Evolutionary conservation across 2,797 vertebrate genomes (phyloP).

Genomic region (Myiotriccus ornatus): DNA sequence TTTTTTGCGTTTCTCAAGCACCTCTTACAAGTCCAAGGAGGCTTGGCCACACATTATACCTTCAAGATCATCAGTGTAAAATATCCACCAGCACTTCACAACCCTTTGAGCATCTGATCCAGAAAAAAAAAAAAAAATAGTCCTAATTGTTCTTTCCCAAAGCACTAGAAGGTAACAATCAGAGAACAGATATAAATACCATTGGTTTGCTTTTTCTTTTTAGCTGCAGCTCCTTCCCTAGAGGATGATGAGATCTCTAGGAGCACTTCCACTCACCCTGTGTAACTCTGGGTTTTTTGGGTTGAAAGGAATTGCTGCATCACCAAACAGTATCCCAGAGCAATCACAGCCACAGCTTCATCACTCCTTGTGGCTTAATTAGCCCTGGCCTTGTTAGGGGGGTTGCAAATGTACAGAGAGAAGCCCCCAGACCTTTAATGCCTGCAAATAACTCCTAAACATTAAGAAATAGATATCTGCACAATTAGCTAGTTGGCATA

Average conservation of each 20-base stretch:
- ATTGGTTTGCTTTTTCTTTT: neutral
- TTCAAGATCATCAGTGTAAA: no score
- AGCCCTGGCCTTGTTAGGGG: neutral
- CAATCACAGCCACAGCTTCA: neutral
- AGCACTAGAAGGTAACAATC: neutral
- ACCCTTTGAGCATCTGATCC: neutral
- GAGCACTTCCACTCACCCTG: neutral
- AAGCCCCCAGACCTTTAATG: neutral
- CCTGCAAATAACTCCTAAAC: neutral
- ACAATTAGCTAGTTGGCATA: neutral
- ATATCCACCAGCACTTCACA: neutral
- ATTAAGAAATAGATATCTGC: neutral
- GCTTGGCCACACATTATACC: neutral
- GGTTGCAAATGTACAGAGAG: neutral
- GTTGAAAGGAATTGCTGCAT: neutral
- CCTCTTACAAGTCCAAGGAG: neutral
- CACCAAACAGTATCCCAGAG: rapidly evolving
- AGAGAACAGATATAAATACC: neutral
- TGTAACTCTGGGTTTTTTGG: neutral
- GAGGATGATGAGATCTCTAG: neutral
- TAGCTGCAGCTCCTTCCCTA: neutral
- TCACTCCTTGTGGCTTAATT: rapidly evolving
- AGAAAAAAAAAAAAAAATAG: neutral
- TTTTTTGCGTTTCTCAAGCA: neutral
- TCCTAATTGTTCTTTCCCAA: neutral